phyloP scores from a whole-genome alignment of 2,888 invertebrate genomes.

The Drosophila fungiperda region DNA sequence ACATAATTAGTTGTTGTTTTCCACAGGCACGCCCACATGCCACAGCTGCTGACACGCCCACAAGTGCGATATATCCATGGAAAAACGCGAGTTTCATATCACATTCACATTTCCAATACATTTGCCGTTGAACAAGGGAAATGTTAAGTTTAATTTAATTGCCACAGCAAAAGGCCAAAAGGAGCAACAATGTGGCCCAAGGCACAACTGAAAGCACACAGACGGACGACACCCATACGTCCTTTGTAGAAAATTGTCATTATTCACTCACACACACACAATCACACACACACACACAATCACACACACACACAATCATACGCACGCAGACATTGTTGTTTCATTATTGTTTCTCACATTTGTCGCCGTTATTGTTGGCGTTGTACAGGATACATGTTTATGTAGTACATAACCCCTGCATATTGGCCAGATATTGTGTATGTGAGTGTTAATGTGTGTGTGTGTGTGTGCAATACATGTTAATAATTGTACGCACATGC shows the following conservation, averaged over 20 bases:
- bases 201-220: conserved; percentile 41
- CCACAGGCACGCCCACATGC: conserved; percentile 33
- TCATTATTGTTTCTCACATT: conserved; percentile 64
- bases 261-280: conserved; percentile 34
- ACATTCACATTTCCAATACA: conserved; percentile 44
- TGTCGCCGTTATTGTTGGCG: conserved; percentile 57
- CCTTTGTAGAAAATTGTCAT: conserved; percentile 43
- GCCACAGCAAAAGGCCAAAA: conserved; percentile 70
- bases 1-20: conserved; percentile 63
- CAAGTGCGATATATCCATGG: conserved; percentile 3
- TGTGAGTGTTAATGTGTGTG: conserved; percentile 28
- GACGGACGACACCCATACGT: conserved; percentile 19
- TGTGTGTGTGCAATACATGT: conserved; percentile 46
- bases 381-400: conserved; percentile 37
- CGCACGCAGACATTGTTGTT: conserved; percentile 4
- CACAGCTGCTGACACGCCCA: conserved; percentile 32
- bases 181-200: conserved; percentile 70
- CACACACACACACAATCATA: not conserved
- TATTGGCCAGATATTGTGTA: conserved; percentile 30
- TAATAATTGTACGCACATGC: conserved; percentile 50
- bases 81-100: conserved; percentile 18
- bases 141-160: conserved; percentile 82
- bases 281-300: conserved; percentile 5
- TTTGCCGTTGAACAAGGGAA: conserved; percentile 34
- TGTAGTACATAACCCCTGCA: conserved; percentile 46